Evolutionary conservation across 1,140 invertebrate genomes (phyloP).

Genomic region (Eurosta solidaginis): DNA sequence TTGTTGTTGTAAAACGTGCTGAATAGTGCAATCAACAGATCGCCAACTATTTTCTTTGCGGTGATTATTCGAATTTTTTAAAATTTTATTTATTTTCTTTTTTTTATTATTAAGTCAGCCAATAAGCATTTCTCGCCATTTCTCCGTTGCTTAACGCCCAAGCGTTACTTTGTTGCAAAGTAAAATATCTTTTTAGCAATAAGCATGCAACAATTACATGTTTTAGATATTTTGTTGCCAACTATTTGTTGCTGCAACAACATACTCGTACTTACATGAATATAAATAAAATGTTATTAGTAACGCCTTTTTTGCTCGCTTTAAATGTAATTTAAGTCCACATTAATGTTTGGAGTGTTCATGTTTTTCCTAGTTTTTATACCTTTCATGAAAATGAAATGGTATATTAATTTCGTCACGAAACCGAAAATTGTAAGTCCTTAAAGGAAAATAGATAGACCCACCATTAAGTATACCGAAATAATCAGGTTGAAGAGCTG

Average conservation of each 20-base stretch:
- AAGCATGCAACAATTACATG: neutral
- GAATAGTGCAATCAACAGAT: neutral
- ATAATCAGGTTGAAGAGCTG: too few species aligned
- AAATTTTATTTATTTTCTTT: neutral
- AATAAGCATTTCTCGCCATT: neutral
- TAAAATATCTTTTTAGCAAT: too few species aligned
- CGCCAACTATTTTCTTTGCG: neutral
- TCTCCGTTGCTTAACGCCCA: too few species aligned
- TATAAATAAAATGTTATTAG: slow-evolving; percentile 15
- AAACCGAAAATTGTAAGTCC: too few species aligned
- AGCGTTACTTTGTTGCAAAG: too few species aligned
- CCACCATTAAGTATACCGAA: too few species aligned
- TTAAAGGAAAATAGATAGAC: too few species aligned
- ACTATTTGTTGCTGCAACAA: neutral
- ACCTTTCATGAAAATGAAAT: too few species aligned
- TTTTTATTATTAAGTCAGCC: too few species aligned
- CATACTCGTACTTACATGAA: neutral
- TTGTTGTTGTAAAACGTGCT: neutral
- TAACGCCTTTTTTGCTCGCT: slow-evolving; percentile 16
- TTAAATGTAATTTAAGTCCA: slow-evolving; percentile 26
- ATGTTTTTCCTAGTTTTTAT: neutral
- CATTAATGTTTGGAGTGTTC: neutral
- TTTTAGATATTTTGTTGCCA: neutral
- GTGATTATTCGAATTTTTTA: too few species aligned
- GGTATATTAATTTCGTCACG: too few species aligned